Percentiles rank a stretch among this genome's conserved stretches.
Evolutionary conservation across 2,113 vertebrate genomes (phyloP).

Genomic region (Corvus moneduloides): DNA sequence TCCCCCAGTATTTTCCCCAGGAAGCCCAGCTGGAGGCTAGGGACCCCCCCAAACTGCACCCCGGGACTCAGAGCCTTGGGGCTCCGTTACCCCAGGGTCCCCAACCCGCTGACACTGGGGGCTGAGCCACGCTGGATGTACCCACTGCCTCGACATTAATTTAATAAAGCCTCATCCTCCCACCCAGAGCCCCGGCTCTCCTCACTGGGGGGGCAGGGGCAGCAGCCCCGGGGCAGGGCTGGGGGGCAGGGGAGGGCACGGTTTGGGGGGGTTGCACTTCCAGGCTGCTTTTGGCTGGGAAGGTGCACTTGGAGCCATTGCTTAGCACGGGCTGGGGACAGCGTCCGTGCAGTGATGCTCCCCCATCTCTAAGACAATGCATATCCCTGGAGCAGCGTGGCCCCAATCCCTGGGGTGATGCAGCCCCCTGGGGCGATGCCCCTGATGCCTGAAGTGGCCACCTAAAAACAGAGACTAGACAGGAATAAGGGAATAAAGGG

Average conservation of each 20-base stretch:
- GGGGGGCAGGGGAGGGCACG: not conserved
- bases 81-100: not conserved
- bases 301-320: fast-evolving
- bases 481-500: too few relatives aligned
- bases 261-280: not conserved
- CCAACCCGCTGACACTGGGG: fast-evolving
- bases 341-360: fast-evolving
- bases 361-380: too few relatives aligned
- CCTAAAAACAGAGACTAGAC: too few relatives aligned
- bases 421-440: not conserved
- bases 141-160: not conserved
- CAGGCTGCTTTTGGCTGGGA: not conserved
- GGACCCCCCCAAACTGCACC: not conserved
- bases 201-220: not conserved
- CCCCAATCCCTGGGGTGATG: fast-evolving
- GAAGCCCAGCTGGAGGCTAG: not conserved
- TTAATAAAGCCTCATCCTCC: slow-evolving; percentile 31
- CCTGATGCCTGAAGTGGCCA: too few relatives aligned
- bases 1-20: not conserved
- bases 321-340: fast-evolving
- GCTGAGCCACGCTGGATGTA: not conserved
- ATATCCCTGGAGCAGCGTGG: fast-evolving
- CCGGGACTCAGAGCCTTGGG: fast-evolving
- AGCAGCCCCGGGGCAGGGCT: not conserved
- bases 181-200: not conserved